A percentile compares a stretch with the other conserved stretches of the same genome.
These are phyloP conservation scores for Cricetomys ansorgei DNA, from an alignment of 2,113 vertebrate species.

Conservation along the genomic window DNA sequence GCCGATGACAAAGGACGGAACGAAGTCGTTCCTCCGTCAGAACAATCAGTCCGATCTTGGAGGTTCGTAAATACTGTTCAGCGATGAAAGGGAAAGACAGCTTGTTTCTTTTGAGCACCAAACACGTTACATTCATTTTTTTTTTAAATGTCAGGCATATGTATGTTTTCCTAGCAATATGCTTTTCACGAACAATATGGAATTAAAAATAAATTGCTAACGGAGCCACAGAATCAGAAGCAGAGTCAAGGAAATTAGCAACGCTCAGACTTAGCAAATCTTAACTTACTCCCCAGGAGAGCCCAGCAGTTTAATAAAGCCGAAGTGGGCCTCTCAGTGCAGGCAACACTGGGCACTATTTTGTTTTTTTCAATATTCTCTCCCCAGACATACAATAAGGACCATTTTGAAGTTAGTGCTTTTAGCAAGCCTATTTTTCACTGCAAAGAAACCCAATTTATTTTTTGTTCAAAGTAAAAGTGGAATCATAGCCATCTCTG, in stretches of 20 bases:
- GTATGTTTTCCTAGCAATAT: constrained; percentile 67
- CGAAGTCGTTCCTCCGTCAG: background rate
- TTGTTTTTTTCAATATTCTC: constrained; percentile 8
- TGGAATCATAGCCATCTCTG: constrained; percentile 50
- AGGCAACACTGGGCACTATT: background rate
- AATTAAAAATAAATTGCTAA: constrained; percentile 86
- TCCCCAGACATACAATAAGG: background rate
- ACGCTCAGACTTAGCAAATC: constrained; percentile 56
- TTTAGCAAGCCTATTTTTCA: constrained; percentile 65
- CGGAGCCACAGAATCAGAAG: constrained; percentile 77
- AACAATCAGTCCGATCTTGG: constrained; percentile 61
- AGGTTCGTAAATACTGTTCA: constrained; percentile 65
- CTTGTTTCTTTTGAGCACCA: constrained; percentile 78
- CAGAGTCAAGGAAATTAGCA: constrained; percentile 77
- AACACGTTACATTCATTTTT: constrained; percentile 77
- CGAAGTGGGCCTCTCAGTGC: constrained; percentile 2
- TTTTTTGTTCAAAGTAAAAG: constrained; percentile 75
- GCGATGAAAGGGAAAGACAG: constrained; percentile 72
- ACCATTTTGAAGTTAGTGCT: constrained; percentile 70
- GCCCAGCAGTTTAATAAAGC: constrained; percentile 54
- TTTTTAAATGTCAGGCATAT: constrained; percentile 79
- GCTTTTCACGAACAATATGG: constrained; percentile 77
- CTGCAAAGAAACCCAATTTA: constrained; percentile 38
- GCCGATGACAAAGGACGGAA: background rate
- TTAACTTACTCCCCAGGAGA: constrained; percentile 5